These are phyloP conservation scores for Papilio polytes DNA, from an alignment of 1,140 invertebrate species.

Conservation along the genomic window DNA sequence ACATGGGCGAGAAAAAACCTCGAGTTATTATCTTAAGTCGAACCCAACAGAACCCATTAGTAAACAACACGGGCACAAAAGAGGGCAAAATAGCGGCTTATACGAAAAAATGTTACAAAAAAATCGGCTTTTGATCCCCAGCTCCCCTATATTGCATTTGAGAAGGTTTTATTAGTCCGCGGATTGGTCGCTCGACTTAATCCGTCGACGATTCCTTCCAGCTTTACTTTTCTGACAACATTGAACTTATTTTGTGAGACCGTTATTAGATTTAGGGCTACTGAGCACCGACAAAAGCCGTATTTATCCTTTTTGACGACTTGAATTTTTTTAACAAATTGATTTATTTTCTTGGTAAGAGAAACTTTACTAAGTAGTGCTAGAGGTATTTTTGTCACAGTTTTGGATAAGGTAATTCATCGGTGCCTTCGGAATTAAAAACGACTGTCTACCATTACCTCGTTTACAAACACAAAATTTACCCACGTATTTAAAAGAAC, in stretches of 20 bases:
- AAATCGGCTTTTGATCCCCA: constrained; percentile 81
- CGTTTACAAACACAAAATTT: neutral
- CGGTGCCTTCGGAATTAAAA: neutral
- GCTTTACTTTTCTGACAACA: constrained; percentile 40
- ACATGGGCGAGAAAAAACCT: constrained; percentile 80
- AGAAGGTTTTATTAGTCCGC: constrained; percentile 79
- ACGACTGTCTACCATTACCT: too few species aligned
- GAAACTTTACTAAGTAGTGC: neutral
- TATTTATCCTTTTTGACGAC: constrained; percentile 10
- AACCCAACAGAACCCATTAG: constrained; percentile 83
- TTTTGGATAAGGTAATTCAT: too few species aligned
- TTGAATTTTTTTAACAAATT: neutral
- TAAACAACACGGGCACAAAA: constrained; percentile 83
- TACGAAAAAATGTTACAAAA: constrained; percentile 79
- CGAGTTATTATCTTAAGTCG: constrained; percentile 83
- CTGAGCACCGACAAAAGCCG: constrained; percentile 12
- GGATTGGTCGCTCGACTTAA: constrained; percentile 66
- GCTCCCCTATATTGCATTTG: constrained; percentile 76
- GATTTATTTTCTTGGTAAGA: neutral
- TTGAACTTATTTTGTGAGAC: constrained; percentile 40
- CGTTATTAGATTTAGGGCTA: constrained; percentile 39
- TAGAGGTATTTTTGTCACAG: too few species aligned
- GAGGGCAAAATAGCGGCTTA: constrained; percentile 81
- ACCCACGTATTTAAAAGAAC: too few species aligned
- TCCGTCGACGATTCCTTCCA: constrained; percentile 61